Evolutionary conservation across 2,888 invertebrate genomes (phyloP).

Genomic region (Lysandra bellargus): DNA sequence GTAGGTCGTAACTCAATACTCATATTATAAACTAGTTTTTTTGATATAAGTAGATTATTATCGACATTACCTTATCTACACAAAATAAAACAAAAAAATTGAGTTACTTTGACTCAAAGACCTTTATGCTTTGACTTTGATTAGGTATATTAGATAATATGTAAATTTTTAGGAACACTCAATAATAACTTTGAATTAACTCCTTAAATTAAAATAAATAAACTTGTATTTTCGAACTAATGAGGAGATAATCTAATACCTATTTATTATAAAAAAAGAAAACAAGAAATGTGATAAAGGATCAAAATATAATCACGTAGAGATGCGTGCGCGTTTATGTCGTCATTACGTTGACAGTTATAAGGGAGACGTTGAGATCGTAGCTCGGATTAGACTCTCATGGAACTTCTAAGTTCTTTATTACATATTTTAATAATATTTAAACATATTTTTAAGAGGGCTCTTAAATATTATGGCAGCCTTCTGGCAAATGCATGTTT

Average conservation of each 20-base stretch:
- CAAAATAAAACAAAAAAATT: too few relatives aligned
- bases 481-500: neutral
- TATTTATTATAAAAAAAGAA: too few relatives aligned
- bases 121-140: too few relatives aligned
- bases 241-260: too few relatives aligned
- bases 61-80: too few relatives aligned
- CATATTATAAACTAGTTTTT: too few relatives aligned
- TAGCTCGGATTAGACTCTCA: neutral
- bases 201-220: neutral
- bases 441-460: neutral
- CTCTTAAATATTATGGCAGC: neutral
- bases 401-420: neutral
- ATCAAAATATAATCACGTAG: constrained; percentile 14
- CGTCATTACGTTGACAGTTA: constrained; percentile 18
- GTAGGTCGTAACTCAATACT: neutral
- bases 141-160: too few relatives aligned
- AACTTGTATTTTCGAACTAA: neutral
- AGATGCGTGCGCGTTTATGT: constrained; percentile 23
- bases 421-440: neutral
- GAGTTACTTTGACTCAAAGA: too few relatives aligned
- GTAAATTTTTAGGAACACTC: too few relatives aligned
- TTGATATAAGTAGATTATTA: too few relatives aligned
- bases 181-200: too few relatives aligned
- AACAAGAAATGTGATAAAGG: neutral
- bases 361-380: neutral